These are phyloP conservation scores for Zaprionus capensis DNA, from an alignment of 1,140 invertebrate genomes.

Conservation along the genomic window DNA sequence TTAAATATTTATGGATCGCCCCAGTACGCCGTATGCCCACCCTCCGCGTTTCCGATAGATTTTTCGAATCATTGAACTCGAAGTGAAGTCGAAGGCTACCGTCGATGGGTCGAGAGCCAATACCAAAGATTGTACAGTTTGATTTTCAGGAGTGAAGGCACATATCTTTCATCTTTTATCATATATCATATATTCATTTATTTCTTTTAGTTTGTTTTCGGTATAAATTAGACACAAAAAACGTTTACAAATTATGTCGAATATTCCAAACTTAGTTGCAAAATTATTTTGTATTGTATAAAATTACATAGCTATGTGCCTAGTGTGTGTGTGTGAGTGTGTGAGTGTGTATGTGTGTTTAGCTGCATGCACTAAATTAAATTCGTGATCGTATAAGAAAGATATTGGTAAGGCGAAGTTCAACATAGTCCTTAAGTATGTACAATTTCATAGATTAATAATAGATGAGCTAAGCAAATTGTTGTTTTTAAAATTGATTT, in stretches of 20 bases:
- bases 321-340: constrained; percentile 18
- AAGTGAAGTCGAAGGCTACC: constrained; percentile 34
- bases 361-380: constrained; percentile 59
- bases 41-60: constrained; percentile 34
- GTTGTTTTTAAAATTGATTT: constrained; percentile 79
- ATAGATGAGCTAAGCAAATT: constrained; percentile 72
- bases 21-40: neutral
- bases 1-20: constrained; percentile 46
- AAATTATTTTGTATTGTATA: constrained; percentile 51
- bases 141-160: neutral
- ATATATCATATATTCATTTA: constrained; percentile 50
- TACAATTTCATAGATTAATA: constrained; percentile 22
- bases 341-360: constrained; percentile 22
- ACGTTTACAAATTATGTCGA: constrained; percentile 67
- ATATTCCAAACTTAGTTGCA: constrained; percentile 63
- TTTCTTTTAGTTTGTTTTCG: constrained; percentile 50
- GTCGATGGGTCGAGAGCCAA: constrained; percentile 4
- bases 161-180: neutral
- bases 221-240: constrained; percentile 79
- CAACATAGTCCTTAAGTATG: constrained; percentile 48
- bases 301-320: constrained; percentile 50
- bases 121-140: constrained; percentile 15
- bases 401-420: constrained; percentile 35
- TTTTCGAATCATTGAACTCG: constrained; percentile 51
- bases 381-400: constrained; percentile 69